Evolutionary conservation across 2,113 vertebrate genomes (phyloP).

Genomic region (Lampris incognitus): DNA sequence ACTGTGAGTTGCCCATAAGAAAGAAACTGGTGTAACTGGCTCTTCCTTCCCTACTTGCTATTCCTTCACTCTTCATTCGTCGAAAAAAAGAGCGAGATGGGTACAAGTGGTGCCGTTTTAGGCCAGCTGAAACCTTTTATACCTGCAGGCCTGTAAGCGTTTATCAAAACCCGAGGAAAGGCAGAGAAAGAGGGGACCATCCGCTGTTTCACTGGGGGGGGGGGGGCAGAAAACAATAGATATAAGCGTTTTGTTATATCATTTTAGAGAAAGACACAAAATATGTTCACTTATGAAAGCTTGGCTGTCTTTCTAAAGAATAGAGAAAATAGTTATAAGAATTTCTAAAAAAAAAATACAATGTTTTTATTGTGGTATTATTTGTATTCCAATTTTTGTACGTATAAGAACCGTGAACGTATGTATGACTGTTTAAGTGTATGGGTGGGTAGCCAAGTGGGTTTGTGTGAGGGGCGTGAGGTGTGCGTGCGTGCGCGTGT

Average conservation of each 20-base stretch:
- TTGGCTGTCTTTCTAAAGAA: slow-evolving; percentile 80
- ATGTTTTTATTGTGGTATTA: slow-evolving; percentile 77
- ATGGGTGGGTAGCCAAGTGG: slow-evolving; percentile 32
- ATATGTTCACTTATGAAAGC: slow-evolving; percentile 62
- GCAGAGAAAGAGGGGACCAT: slow-evolving; percentile 13
- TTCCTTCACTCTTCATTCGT: slow-evolving; percentile 9
- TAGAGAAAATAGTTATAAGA: slow-evolving; percentile 74
- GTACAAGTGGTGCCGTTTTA: slow-evolving; percentile 6
- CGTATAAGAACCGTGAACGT: slow-evolving; percentile 76
- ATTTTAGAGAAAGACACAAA: slow-evolving; percentile 75
- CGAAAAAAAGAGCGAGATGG: background rate
- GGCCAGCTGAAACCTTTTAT: slow-evolving; percentile 61
- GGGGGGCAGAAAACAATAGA: slow-evolving; percentile 57
- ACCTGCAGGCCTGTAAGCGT: slow-evolving; percentile 47
- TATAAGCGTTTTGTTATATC: slow-evolving; percentile 69
- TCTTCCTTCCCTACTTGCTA: slow-evolving; percentile 31
- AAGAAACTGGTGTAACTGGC: background rate
- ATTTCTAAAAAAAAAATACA: slow-evolving; percentile 73
- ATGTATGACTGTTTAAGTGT: slow-evolving; percentile 52
- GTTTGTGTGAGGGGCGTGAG: slow-evolving; percentile 29
- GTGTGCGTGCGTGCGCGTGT: slow-evolving; percentile 26
- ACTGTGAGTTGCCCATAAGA: too few relatives aligned
- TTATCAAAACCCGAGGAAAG: slow-evolving; percentile 57
- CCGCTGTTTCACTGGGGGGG: slow-evolving; percentile 31
- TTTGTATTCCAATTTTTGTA: slow-evolving; percentile 80